Base-by-base conservation (phyloP, 2,888 invertebrate species). In the Machimus atricapillus region DNA sequence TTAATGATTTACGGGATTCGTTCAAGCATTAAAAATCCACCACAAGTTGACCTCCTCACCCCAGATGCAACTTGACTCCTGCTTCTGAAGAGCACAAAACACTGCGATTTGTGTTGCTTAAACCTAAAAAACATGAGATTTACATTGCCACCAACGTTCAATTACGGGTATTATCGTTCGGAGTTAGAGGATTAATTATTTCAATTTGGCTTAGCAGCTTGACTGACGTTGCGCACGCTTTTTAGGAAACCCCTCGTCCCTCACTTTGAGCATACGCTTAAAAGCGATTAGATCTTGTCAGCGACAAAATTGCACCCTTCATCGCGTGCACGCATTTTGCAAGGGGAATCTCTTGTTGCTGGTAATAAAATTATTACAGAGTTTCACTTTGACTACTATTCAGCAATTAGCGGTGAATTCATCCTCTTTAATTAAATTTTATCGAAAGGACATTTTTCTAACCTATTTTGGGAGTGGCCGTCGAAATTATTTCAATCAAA, bases 121-220 rank as follows among this genome's bases (percentile, higher is more conserved):
- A 81, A 52, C 46, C 52, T 27, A 56, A 56, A 76, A 76, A n/a
- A 37, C 74, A 76, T n/a, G 8, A 23, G 76, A n/a, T 76, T 76
- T 76, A 66, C 27, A 23, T 76, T 37, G 76, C 81, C 52, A 27
- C 58, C 73, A 27, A 66, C 83, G 58, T 37, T 73, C 83, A 83
- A 83, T 83, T 83, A 83, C 23, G 31, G 40, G 37, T 40, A 83
- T 83, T 83, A 83, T 73, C 73, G 66, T 34, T 46, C 66, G 0
- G 73, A 31, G 27, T 83, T 83, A 83, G 19, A 23, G 73, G 37
- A 58, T 83, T 83, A 83, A 83, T 83, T 83, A 83, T 73, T 66
- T 83, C 83, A 83, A 83, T 83, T 83, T 83, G 14, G 83, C 34
- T 83, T 83, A 66, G 40, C 37, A n/a, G 37, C 58, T 83, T 83